A percentile compares a stretch with the other conserved stretches of the same genome.
These are phyloP conservation scores for Lepidochitona cinerea DNA, from an alignment of 2,888 invertebrate species.

Conservation along the genomic window DNA sequence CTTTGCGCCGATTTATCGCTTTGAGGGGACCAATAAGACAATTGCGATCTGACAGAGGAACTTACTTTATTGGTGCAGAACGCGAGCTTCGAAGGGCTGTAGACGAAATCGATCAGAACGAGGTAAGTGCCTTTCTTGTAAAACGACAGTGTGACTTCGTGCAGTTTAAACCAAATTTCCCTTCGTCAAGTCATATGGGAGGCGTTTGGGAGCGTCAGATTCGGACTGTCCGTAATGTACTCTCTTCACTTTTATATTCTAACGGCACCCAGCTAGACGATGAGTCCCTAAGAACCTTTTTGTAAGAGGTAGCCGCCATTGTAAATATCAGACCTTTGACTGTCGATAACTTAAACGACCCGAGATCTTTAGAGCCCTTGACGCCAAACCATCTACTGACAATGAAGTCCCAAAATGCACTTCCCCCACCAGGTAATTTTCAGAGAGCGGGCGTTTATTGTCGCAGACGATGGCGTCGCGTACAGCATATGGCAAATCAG, in stretches of 20 bases:
- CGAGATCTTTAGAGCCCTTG: conserved; percentile 11
- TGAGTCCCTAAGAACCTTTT: conserved; percentile 26
- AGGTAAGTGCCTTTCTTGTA: background rate
- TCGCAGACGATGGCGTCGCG: conserved; percentile 35
- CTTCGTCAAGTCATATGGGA: conserved; percentile 41
- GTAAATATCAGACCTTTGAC: conserved; percentile 32
- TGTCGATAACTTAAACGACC: background rate
- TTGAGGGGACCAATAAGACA: conserved; percentile 29
- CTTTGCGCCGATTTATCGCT: conserved; percentile 30
- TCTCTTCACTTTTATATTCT: conserved; percentile 20
- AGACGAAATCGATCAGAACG: background rate
- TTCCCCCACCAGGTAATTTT: conserved; percentile 37
- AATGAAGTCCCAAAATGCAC: background rate
- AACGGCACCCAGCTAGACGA: conserved; percentile 19
- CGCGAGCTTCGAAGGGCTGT: conserved; percentile 20
- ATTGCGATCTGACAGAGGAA: conserved; percentile 31
- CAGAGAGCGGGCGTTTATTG: conserved; percentile 20
- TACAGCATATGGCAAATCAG: conserved; percentile 31
- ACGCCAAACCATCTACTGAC: conserved; percentile 23
- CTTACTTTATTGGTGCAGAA: conserved; percentile 34
- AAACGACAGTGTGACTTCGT: conserved; percentile 18
- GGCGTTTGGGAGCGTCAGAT: conserved; percentile 49
- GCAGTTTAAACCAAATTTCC: conserved; percentile 37
- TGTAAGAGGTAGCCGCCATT: conserved; percentile 28
- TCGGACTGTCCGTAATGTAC: conserved; percentile 32